Base-by-base conservation (phyloP, 1,140 invertebrate species). In the Charaxes varanes region DNA sequence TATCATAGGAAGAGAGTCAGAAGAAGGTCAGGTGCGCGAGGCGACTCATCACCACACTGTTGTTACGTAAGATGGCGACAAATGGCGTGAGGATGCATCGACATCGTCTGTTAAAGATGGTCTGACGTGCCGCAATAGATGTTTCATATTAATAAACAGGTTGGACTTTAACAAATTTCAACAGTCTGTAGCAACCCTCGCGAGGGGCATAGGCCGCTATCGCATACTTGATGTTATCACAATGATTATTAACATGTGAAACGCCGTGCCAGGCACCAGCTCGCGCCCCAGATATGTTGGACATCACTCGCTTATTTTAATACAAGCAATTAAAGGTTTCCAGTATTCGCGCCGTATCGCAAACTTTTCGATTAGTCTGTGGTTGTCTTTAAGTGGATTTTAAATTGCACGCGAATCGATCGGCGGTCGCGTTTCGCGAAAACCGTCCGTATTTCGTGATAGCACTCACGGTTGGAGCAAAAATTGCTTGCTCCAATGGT, bases 201-300 rank as follows among this genome's bases (percentile, higher is more conserved):
- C 14, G 30, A 45, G 43, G 53, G 46, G 56, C 51, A 49, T 48
- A 57, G 55, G 49, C 53, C 58, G 63, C 71, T 76, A 76, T 76
- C 74, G 74, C 66, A 79, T 72, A 77, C 72, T 77, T 73, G 76
- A 80, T 80, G 62, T 64, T 77, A 80, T 80, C 76, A 73, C 72
- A 73, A 79, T 74, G 72, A 77, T 77, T 73, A 80, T 80, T 80
- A 76, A 79, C 74, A 80, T 80, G 76, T 80, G 76, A 73, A 65
- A 61, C 60, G 33, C 54, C 34, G 76, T 80, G 36, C 76, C 71
- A 66, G 72, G 66, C 54, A 60, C 68, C 52, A 62, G 27, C 45
- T 54, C 52, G 22, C 70, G 71, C 63, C 69, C 76, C 62, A 70
- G 71, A 78, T 79, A 79, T 80, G 65, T 76, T 79, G 78, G 76